A percentile compares a stretch with the other conserved stretches of the same genome.
phyloP scores from a whole-genome alignment of 1,140 invertebrate species.

The Bradysia coprophila region DNA sequence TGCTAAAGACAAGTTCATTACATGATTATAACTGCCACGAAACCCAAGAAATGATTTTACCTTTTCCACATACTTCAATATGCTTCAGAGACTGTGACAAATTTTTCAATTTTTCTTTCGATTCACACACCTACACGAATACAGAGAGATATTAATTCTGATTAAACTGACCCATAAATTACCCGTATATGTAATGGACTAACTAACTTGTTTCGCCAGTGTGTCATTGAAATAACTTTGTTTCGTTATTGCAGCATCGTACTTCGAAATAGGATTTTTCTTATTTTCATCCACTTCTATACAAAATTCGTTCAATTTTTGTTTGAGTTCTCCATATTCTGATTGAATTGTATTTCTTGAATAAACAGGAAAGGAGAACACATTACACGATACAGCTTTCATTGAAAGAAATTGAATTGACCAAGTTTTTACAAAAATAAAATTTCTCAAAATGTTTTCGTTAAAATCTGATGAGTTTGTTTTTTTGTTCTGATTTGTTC shows the following conservation, averaged over 20 bases:
- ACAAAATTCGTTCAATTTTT: not conserved
- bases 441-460: too few relatives aligned
- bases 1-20: not conserved
- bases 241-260: constrained; percentile 2
- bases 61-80: constrained; percentile 2
- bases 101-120: not conserved
- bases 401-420: too few relatives aligned
- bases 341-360: too few relatives aligned
- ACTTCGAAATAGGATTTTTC: constrained; percentile 3
- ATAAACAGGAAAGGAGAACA: too few relatives aligned
- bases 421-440: too few relatives aligned
- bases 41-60: too few relatives aligned
- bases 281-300: not conserved
- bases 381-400: too few relatives aligned
- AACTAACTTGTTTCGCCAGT: not conserved
- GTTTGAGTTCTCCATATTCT: constrained; percentile 2
- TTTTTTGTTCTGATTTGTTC: too few relatives aligned
- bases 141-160: not conserved
- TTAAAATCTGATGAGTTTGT: too few relatives aligned
- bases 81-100: constrained; percentile 2
- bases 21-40: not conserved
- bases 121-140: constrained; percentile 1
- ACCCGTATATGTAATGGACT: too few relatives aligned
- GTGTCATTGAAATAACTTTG: constrained; percentile 3
- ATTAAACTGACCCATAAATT: not conserved